These are phyloP conservation scores for Agapostemon virescens DNA, from an alignment of 2,888 invertebrate genomes.

Conservation along the genomic window DNA sequence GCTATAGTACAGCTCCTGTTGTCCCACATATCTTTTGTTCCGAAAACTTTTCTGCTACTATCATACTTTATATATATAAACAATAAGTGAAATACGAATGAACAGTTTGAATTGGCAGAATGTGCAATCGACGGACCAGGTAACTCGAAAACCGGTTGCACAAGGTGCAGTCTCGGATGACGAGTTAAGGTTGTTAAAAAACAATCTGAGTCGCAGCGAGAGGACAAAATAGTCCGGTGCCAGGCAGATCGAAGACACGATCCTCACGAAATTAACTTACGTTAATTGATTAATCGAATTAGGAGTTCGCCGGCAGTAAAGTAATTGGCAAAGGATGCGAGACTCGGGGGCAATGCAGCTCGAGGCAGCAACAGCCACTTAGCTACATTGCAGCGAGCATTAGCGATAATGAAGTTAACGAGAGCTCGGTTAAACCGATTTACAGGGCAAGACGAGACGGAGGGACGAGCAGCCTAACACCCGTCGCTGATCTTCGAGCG, in stretches of 20 bases:
- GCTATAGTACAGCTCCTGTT: too few relatives aligned
- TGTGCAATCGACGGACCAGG: neutral
- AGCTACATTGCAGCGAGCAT: slow-evolving; percentile 76
- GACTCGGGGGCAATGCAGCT: slow-evolving; percentile 66
- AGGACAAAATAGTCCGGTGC: neutral
- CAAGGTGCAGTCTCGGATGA: neutral
- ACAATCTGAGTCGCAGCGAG: slow-evolving; percentile 14
- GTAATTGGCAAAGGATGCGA: slow-evolving; percentile 75
- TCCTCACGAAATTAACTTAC: slow-evolving; percentile 49
- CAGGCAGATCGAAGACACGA: slow-evolving; percentile 31
- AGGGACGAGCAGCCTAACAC: slow-evolving; percentile 62
- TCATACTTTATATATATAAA: neutral
- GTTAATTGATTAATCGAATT: slow-evolving; percentile 69
- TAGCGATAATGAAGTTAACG: slow-evolving; percentile 77
- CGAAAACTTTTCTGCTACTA: too few relatives aligned
- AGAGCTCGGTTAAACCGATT: slow-evolving; percentile 76
- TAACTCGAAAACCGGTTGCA: neutral
- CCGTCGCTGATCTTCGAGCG: slow-evolving; percentile 69
- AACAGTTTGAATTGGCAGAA: neutral
- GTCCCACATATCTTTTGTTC: too few relatives aligned
- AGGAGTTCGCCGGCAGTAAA: slow-evolving; percentile 67
- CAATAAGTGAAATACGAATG: neutral
- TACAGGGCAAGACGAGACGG: slow-evolving; percentile 55
- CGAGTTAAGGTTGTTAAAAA: neutral
- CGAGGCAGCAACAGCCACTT: slow-evolving; percentile 73